Percentiles rank a stretch among this genome's conserved stretches.
Evolutionary conservation across 2,888 invertebrate genomes (phyloP).

Genomic region (Altica lythri): DNA sequence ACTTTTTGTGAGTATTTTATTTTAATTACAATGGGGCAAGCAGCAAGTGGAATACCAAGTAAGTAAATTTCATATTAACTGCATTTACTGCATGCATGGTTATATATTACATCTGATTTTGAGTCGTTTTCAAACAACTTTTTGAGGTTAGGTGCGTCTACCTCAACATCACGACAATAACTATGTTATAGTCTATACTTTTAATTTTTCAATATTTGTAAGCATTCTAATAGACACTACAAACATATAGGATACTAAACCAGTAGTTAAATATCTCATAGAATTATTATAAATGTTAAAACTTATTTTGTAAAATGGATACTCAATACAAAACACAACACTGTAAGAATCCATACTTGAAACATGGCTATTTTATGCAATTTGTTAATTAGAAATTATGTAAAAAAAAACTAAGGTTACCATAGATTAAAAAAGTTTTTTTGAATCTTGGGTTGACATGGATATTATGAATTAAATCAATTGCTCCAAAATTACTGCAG

Average conservation of each 20-base stretch:
- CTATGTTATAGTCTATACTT: too few species aligned
- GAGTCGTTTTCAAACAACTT: background rate
- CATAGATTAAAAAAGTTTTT: too few species aligned
- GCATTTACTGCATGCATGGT: slow-evolving; percentile 13
- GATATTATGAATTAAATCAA: too few species aligned
- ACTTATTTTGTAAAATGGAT: background rate
- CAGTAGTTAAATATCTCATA: background rate
- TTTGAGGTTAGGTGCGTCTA: background rate
- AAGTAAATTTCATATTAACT: slow-evolving; percentile 31
- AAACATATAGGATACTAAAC: background rate
- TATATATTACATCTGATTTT: background rate
- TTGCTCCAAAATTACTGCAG: too few species aligned
- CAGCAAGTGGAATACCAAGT: slow-evolving; percentile 46
- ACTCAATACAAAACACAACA: too few species aligned
- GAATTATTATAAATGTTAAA: background rate
- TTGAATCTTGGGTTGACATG: too few species aligned
- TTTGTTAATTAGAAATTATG: too few species aligned
- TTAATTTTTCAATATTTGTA: background rate
- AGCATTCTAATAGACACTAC: background rate
- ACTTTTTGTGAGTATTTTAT: slow-evolving; percentile 15
- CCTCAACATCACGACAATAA: background rate
- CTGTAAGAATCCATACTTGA: too few species aligned
- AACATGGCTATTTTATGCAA: too few species aligned
- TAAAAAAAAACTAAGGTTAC: too few species aligned
- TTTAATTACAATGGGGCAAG: slow-evolving; percentile 42